Percentiles rank a stretch among this genome's conserved stretches.
Evolutionary conservation across 2,888 invertebrate genomes (phyloP).

Genomic region (Pseudeuparius sepicola): DNA sequence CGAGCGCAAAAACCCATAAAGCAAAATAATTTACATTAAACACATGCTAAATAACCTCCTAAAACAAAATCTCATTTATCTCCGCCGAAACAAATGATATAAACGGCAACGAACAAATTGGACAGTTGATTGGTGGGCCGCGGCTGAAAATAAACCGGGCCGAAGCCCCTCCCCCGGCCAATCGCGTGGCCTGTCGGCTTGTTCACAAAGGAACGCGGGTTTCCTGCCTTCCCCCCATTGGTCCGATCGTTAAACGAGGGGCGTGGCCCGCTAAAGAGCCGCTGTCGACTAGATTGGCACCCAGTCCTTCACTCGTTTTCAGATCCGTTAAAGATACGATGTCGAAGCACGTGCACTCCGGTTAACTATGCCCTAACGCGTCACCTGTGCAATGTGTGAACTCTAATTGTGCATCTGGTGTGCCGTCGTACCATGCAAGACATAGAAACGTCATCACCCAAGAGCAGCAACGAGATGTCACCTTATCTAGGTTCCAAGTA

Average conservation of each 20-base stretch:
- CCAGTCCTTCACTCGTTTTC: conserved; percentile 37
- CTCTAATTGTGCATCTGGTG: conserved; percentile 10
- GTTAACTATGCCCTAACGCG: no score
- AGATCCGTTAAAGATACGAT: conserved; percentile 36
- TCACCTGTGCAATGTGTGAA: conserved; percentile 1
- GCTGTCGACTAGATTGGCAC: conserved; percentile 30
- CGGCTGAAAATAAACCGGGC: conserved; percentile 21
- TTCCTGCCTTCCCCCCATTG: conserved; percentile 25
- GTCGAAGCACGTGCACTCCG: conserved; percentile 28
- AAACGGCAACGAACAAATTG: conserved; percentile 33
- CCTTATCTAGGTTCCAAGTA: conserved; percentile 37
- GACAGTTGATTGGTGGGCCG: conserved; percentile 35
- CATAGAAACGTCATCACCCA: conserved; percentile 32
- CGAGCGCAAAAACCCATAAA: conserved; percentile 33
- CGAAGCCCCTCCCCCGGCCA: conserved; percentile 28
- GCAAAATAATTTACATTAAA: conserved; percentile 39
- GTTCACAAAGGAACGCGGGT: conserved; percentile 26
- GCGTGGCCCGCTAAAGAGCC: conserved; percentile 30
- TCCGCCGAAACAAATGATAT: conserved; percentile 37
- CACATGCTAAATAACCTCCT: conserved; percentile 39
- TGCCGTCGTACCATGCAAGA: no score
- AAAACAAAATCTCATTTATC: conserved; percentile 41
- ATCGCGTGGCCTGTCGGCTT: conserved; percentile 25
- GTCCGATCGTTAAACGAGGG: conserved; percentile 23
- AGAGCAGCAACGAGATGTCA: conserved; percentile 33